These are phyloP conservation scores for Crocidura indochinensis DNA, from an alignment of 2,797 vertebrate species.

Conservation along the genomic window DNA sequence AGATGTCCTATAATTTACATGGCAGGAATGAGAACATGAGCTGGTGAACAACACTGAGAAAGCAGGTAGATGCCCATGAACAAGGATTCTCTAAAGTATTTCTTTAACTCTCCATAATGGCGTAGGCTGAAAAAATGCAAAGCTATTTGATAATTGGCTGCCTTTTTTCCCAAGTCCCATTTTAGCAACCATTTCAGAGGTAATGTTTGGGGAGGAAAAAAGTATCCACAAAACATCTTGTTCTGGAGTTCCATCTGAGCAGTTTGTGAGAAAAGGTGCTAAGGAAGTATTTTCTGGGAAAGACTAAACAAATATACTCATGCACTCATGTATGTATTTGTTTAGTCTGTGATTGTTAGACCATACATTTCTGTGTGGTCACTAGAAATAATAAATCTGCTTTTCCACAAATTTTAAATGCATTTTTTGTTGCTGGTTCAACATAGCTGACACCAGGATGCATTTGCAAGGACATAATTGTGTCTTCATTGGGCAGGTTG, in stretches of 20 bases:
- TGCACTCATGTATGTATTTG: not conserved
- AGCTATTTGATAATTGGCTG: not conserved
- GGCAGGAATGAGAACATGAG: not conserved
- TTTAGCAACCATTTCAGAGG: not conserved
- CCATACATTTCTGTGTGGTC: not conserved
- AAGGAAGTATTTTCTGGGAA: not conserved
- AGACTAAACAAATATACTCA: not conserved
- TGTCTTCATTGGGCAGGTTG: not conserved
- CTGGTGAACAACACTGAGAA: not conserved
- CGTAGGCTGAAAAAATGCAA: not conserved
- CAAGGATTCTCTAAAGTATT: not conserved
- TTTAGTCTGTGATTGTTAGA: slow-evolving; percentile 37
- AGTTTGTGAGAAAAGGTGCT: not conserved
- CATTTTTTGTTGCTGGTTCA: slow-evolving; percentile 38
- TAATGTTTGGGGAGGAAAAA: not conserved
- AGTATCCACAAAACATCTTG: not conserved
- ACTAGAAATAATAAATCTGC: slow-evolving; percentile 23
- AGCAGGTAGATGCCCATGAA: fast-evolving
- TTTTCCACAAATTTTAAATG: not conserved
- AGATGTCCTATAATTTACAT: not conserved
- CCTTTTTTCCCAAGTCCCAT: not conserved
- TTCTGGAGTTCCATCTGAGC: not conserved
- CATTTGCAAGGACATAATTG: not conserved
- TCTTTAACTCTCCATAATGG: not conserved
- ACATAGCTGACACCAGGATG: slow-evolving; percentile 31